Evolutionary conservation across 2,888 invertebrate species (phyloP), one percentile per base, ranked within the genome.

Genomic region (Eilema depressum): DNA sequence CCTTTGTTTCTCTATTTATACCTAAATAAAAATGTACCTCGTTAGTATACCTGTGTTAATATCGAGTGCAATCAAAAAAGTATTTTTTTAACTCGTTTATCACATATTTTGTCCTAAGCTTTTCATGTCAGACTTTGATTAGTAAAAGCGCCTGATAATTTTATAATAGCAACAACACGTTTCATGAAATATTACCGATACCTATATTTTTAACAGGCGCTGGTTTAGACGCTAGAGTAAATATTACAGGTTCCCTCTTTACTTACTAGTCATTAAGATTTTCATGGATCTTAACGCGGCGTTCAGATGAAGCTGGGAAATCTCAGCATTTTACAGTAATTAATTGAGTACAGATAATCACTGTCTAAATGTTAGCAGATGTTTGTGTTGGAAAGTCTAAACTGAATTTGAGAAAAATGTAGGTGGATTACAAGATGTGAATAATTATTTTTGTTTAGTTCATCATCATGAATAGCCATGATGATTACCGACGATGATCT

Each of bases 1-100:
- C 74, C 1, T 37, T 12, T 37, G 1, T 82, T 82, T 78, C 69
- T 69, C 80, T 83, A 82, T 78, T 69, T 77, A 85, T 78, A n/a
- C n/a, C n/a, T n/a, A 81, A 77, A 83, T 85, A 85, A 77, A 84
- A 82, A 83, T 77, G 73, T 76, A 79, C 67, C 73, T 81, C 77
- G 80, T 72, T 77, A 82, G 47, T 47, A 33, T 79, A 76, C 83
- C 83, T 81, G 76, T 74, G 77, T 81, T 84, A 82, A 74, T 71
- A 73, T 80, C 71, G 61, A 76, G 75, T 82, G 75, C 80, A 83
- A 65, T 75, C 37, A 66, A 74, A 70, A 74, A 47, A 70, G 78
- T 8, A 33, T 3, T 1, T 57, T 23, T 25, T 57, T 1, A 11
- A 57, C 0, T 25, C 11, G 14, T 25, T 12, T 57, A 3, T 25